Evolutionary conservation across 1,140 invertebrate genomes (phyloP).

Genomic region (Listronotus oregonensis): DNA sequence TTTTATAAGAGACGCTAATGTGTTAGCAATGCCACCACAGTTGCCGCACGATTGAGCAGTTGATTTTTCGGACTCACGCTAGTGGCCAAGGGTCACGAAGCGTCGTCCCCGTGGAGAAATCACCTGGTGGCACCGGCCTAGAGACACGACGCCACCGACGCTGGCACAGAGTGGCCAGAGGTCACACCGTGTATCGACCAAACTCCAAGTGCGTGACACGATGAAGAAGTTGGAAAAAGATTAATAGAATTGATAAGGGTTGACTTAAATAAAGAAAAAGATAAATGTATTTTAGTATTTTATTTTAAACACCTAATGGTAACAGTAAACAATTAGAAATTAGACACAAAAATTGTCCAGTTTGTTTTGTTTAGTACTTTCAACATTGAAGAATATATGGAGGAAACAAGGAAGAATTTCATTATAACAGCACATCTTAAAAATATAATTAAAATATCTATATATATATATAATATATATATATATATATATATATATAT

Average conservation of each 20-base stretch:
- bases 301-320: background rate
- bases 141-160: slow-evolving; percentile 33
- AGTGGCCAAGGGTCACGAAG: slow-evolving; percentile 44
- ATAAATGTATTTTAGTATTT: background rate
- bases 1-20: too few species aligned
- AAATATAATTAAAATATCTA: too few species aligned
- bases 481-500: too few species aligned
- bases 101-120: slow-evolving; percentile 32
- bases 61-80: slow-evolving; percentile 42
- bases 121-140: slow-evolving; percentile 38
- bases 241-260: slow-evolving; percentile 30
- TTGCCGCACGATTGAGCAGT: background rate
- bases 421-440: too few species aligned
- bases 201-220: slow-evolving; percentile 40
- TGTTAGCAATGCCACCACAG: background rate
- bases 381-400: too few species aligned
- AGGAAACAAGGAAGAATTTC: too few species aligned
- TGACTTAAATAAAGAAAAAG: background rate
- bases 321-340: too few species aligned
- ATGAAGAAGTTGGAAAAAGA: slow-evolving; percentile 23
- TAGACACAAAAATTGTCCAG: too few species aligned
- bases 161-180: slow-evolving; percentile 49
- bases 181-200: slow-evolving; percentile 49
- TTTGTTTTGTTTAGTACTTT: too few species aligned
- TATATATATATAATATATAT: too few species aligned